Evolutionary conservation across 1,140 invertebrate genomes (phyloP).

Genomic region (Pollicipes pollicipes): DNA sequence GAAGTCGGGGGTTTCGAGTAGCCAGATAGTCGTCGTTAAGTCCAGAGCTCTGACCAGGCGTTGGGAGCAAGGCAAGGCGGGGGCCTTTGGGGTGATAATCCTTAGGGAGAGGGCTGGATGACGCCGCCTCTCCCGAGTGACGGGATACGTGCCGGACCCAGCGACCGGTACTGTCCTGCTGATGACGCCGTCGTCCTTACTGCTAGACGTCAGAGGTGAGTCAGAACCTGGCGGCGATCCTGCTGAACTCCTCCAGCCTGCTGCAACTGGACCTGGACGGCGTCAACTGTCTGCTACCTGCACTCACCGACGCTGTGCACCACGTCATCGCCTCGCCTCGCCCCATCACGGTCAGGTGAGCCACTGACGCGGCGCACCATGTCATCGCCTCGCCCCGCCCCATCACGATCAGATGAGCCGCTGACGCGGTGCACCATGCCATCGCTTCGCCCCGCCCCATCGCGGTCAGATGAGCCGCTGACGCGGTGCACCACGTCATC

Average conservation of each 20-base stretch:
- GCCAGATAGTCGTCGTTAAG: too few species aligned
- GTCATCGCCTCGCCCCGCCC: slow-evolving; percentile 21
- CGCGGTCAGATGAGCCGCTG: slow-evolving; percentile 8
- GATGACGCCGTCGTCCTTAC: too few species aligned
- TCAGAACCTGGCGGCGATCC: slow-evolving; percentile 53
- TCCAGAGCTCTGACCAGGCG: too few species aligned
- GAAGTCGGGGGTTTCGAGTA: too few species aligned
- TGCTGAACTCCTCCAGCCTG: slow-evolving; percentile 59
- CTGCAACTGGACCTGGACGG: slow-evolving; percentile 83
- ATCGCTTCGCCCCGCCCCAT: slow-evolving; percentile 22
- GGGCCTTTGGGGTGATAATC: too few species aligned
- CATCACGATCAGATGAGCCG: slow-evolving; percentile 7
- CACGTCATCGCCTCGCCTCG: slow-evolving; percentile 52
- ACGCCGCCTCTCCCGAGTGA: too few species aligned
- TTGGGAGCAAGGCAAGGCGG: too few species aligned
- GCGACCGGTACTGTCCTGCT: too few species aligned
- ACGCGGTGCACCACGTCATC: slow-evolving; percentile 7
- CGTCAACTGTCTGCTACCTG: slow-evolving; percentile 72
- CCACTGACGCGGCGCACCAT: slow-evolving; percentile 10
- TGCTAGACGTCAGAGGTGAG: slow-evolving; percentile 29
- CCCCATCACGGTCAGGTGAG: slow-evolving; percentile 7
- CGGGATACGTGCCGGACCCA: too few species aligned
- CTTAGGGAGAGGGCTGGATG: not conserved
- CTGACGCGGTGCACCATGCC: slow-evolving; percentile 9
- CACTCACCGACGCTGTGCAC: slow-evolving; percentile 73